Percentiles rank a stretch among this genome's conserved stretches.
These are phyloP conservation scores for Lophotis ruficrista DNA, from an alignment of 2,113 vertebrate genomes.

Conservation along the genomic window DNA sequence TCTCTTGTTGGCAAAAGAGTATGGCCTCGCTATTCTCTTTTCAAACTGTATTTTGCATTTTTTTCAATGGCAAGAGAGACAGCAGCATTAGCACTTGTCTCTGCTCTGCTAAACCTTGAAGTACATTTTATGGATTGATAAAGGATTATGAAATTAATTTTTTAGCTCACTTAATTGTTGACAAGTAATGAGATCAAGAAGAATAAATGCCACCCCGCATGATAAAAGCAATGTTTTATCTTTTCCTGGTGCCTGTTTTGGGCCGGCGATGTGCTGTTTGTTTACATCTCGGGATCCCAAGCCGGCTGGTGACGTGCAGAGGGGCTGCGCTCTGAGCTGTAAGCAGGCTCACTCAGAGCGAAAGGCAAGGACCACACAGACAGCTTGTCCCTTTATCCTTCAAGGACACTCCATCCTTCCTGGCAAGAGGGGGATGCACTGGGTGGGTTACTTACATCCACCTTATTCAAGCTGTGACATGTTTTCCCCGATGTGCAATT, in stretches of 20 bases:
- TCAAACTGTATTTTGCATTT: not conserved
- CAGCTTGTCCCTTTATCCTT: not conserved
- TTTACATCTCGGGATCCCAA: not conserved
- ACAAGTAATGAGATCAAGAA: not conserved
- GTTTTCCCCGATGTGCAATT: not conserved
- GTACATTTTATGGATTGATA: not conserved
- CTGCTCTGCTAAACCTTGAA: not conserved
- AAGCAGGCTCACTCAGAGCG: not conserved
- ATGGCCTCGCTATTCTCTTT: not conserved
- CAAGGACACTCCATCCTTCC: not conserved
- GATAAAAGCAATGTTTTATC: not conserved
- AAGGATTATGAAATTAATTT: not conserved
- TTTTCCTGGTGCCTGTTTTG: not conserved
- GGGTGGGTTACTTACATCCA: not conserved
- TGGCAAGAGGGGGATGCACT: not conserved
- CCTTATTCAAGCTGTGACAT: not conserved
- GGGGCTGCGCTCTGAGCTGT: not conserved
- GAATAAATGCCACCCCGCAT: not conserved
- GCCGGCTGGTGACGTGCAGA: rapidly evolving
- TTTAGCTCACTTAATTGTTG: not conserved
- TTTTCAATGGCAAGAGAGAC: not conserved
- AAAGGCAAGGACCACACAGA: not conserved
- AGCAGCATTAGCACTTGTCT: not conserved
- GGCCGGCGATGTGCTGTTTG: not conserved
- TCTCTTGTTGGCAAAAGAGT: not conserved